Evolutionary conservation across 2,888 invertebrate species (phyloP).

Genomic region (Drosophila merina): DNA sequence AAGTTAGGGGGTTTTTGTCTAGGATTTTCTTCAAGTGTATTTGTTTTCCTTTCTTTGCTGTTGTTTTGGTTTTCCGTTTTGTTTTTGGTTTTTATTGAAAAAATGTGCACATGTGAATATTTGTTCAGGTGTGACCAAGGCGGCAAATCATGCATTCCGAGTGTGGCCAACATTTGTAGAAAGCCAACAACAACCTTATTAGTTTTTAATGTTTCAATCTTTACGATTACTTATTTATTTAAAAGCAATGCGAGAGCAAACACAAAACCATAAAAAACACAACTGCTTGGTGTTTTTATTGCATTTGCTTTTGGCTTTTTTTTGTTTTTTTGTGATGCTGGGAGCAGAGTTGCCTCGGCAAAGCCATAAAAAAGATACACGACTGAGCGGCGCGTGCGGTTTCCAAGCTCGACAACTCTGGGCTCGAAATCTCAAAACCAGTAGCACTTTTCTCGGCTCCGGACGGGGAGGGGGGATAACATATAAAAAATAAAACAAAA

Average conservation of each 20-base stretch:
- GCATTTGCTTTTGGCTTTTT: slow-evolving; percentile 14
- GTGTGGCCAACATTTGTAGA: slow-evolving; percentile 2
- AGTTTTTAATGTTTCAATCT: too few relatives aligned
- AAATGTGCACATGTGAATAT: slow-evolving; percentile 27
- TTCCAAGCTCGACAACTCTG: slow-evolving; percentile 60
- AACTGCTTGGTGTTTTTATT: slow-evolving; percentile 35
- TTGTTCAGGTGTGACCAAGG: slow-evolving; percentile 41
- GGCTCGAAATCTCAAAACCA: slow-evolving; percentile 76
- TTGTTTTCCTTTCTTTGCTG: slow-evolving; percentile 10
- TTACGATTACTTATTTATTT: neutral
- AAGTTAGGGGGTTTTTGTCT: slow-evolving; percentile 31
- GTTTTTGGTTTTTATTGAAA: neutral
- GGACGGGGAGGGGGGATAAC: neutral
- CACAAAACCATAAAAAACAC: slow-evolving; percentile 43
- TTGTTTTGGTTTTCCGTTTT: neutral
- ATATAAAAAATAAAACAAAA: slow-evolving; percentile 29
- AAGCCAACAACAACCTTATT: slow-evolving; percentile 35
- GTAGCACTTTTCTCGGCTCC: slow-evolving; percentile 78
- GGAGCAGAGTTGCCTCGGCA: slow-evolving; percentile 61
- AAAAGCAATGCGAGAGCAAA: slow-evolving; percentile 70
- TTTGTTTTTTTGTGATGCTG: slow-evolving; percentile 41
- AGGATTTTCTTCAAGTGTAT: slow-evolving; percentile 43
- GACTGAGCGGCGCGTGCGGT: slow-evolving; percentile 52
- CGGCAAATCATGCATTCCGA: slow-evolving; percentile 32
- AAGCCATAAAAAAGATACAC: slow-evolving; percentile 52